Evolutionary conservation across 1,140 invertebrate species (phyloP), one percentile per base, ranked within the genome.

Genomic region (Ericerus pela): DNA sequence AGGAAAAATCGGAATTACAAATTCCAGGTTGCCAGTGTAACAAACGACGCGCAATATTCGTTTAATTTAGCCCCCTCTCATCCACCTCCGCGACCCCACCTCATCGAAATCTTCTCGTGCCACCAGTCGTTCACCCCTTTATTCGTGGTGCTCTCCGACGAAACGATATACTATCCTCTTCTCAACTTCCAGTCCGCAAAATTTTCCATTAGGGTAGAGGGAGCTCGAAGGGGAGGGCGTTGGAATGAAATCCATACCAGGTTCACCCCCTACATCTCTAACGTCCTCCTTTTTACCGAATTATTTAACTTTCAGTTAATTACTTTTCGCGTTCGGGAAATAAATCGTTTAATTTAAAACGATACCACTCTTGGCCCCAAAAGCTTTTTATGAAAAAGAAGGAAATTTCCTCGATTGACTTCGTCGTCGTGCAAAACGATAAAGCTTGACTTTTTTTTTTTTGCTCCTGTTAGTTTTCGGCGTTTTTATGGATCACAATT

Each of bases 341-440:
- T 47, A 22, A 47, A 47, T 47, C 41, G 41, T 47, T 47, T 47
- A 47, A 47, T 47, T 47, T 47, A 47, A 47, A 47, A 47, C 41
- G 41, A 47, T 47, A 47, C 41, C n/a, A n/a, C n/a, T n/a, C n/a
- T n/a, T n/a, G n/a, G n/a, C n/a, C n/a, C n/a, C n/a, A n/a, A n/a
- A n/a, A n/a, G n/a, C n/a, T n/a, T 47, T 14, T 18, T 18, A 5
- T 47, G 22, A 24, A 5, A 47, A 41, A 41, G 37, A 41, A 47
- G 41, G 26, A 47, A 47, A 47, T 10, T 47, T 47, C 41, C 41
- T 47, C 41, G 20, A 47, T 47, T 47, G 26, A 47, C 10, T 47
- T 24, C n/a, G n/a, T n/a, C n/a, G n/a, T n/a, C n/a, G n/a, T n/a
- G n/a, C n/a, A n/a, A 24, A 47, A 47, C 41, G 41, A 47, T 47